Conservation (phyloP, 2,113 vertebrate genomes). For the Bufo gargarizans region DNA sequence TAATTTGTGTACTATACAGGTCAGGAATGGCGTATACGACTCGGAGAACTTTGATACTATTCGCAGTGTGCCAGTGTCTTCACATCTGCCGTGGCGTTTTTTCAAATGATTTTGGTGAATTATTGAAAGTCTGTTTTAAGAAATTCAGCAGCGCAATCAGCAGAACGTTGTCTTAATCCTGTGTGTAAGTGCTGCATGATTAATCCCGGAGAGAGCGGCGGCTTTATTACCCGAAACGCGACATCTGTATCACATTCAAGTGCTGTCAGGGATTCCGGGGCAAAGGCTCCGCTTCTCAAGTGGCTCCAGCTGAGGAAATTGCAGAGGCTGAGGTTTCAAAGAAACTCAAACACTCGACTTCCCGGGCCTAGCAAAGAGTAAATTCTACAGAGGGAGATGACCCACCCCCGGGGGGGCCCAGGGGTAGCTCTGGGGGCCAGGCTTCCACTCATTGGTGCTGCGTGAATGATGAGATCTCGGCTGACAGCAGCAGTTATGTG, state of each 20-base stretch:
- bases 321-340: not conserved
- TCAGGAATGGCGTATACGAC: not conserved
- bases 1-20: not conserved
- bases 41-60: not conserved
- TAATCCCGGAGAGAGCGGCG: not conserved
- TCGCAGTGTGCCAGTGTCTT: not conserved
- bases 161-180: not conserved
- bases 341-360: not conserved
- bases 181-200: not conserved
- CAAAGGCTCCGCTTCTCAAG: not conserved
- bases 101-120: not conserved
- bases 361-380: not conserved
- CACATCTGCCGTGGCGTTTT: too few species aligned
- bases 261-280: not conserved
- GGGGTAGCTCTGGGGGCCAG: too few species aligned
- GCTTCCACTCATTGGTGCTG: too few species aligned
- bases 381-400: not conserved
- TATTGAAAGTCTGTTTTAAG: not conserved
- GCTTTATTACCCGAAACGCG: conserved; percentile 1
- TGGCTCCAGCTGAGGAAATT: not conserved
- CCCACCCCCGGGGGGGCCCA: too few species aligned
- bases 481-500: not conserved
- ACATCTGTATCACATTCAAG: not conserved
- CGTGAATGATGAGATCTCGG: too few species aligned
- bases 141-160: not conserved